phyloP scores from a whole-genome alignment of 2,888 invertebrate genomes.

The Galerucella pusilla region DNA sequence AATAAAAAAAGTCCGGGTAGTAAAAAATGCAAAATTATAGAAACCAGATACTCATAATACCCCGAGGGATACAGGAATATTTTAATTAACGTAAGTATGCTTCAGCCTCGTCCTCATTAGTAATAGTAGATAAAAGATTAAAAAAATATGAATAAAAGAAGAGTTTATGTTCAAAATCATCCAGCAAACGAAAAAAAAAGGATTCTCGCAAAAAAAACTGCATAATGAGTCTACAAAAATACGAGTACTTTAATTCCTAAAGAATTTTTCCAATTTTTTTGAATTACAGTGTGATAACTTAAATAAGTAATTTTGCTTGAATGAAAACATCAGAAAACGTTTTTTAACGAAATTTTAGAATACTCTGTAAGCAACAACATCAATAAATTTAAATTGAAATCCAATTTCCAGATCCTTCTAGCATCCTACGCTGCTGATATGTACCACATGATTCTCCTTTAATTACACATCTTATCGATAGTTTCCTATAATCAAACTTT shows the following conservation, averaged over 20 bases:
- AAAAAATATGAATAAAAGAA: not conserved
- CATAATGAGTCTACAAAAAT: not conserved
- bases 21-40: conserved; percentile 1
- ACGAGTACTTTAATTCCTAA: not conserved
- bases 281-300: too few species aligned
- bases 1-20: not conserved
- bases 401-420: too few species aligned
- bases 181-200: not conserved
- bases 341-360: too few species aligned
- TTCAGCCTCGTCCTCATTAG: not conserved
- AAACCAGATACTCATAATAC: not conserved
- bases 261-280: too few species aligned
- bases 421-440: too few species aligned
- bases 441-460: too few species aligned
- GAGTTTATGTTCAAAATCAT: not conserved
- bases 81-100: not conserved
- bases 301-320: too few species aligned
- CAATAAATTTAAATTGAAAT: too few species aligned
- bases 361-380: too few species aligned
- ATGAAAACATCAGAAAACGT: too few species aligned
- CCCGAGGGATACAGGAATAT: not conserved
- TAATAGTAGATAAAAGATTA: not conserved
- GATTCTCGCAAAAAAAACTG: not conserved
- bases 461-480: too few species aligned
- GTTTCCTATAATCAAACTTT: too few species aligned